Base-by-base conservation (phyloP, 2,888 invertebrate genomes). In the Caenorhabditis sp. region DNA sequence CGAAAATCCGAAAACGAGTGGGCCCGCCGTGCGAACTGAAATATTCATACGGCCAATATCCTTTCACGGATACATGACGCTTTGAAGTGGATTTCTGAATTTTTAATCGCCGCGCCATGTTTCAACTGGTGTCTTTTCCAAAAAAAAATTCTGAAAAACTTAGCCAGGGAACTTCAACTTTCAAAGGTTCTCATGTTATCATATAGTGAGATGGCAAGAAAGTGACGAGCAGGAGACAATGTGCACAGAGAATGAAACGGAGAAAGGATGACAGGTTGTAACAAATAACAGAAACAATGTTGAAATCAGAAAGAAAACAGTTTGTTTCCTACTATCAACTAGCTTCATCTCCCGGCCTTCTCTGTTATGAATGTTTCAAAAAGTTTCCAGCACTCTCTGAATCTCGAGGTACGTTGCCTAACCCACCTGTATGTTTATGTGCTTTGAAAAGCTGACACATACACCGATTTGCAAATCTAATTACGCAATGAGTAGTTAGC, bases 1-100 rank as follows among this genome's bases (percentile, higher is more conserved):
- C 32, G 69, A 56, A 62, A 71, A 64, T 56, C 72, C 55, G 58
- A 64, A 64, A 64, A 62, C 8, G 64, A 72, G 58, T 72, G 64
- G 72, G 64, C 72, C 47, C 35, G 24, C 47, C 64, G 58, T 44
- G 37, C 37, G 61, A 9, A 8, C n/a, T 72, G 56, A 72, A 72
- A 64, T 64, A 72, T 72, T 72, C 58, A 72, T 26, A n/a, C 11
- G 64, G 47, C 44, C 71, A 35, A 64, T 64, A 56, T 62, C 44
- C 50, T 32, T 6, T 35, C 35, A 40, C 61, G 53, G 61, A 61
- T 53, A 47, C 18, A 56, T 62, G 62, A 62, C 62, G 58, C 51
- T 50, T 50, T 47, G 26, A 35, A 22, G 37, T 32, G 64, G 58
- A 72, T 72, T 56, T 71, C 28, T 56, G 58, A 44, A 64, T 50